phyloP scores from a whole-genome alignment of 2,113 vertebrate species.

The Salvelinus alpinus region DNA sequence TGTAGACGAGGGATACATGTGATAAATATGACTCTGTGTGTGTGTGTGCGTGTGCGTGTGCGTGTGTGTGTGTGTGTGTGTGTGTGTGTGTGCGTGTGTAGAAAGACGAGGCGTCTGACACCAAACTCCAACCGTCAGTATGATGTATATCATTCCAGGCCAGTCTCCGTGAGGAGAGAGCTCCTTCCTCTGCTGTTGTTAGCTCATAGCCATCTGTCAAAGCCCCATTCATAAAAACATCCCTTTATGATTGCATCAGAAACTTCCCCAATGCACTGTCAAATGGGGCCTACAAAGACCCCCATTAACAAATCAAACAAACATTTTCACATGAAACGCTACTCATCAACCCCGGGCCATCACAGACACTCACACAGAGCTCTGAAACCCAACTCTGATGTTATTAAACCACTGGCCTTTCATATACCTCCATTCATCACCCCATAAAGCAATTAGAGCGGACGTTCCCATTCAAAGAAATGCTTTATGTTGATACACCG shows the following conservation, averaged over 20 bases:
- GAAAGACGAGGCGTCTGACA: constrained; percentile 51
- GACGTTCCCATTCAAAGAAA: too few relatives aligned
- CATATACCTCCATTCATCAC: constrained; percentile 7
- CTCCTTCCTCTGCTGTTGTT: constrained; percentile 56
- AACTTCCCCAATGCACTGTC: constrained; percentile 59
- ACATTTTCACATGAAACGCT: constrained; percentile 46
- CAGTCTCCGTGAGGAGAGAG: constrained; percentile 52
- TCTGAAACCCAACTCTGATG: constrained; percentile 37
- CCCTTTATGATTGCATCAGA: constrained; percentile 73
- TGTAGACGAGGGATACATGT: constrained; percentile 2
- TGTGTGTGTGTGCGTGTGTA: constrained; percentile 1
- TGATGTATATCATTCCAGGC: constrained; percentile 47
- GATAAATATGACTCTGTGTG: constrained; percentile 9
- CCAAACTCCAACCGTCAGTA: constrained; percentile 31
- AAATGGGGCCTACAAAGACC: constrained; percentile 55
- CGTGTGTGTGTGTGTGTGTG: background rate
- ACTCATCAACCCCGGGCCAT: constrained; percentile 22
- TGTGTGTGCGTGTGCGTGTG: background rate
- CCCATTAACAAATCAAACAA: constrained; percentile 60
- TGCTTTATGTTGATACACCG: too few relatives aligned
- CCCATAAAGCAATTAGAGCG: too few relatives aligned
- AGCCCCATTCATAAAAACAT: constrained; percentile 66
- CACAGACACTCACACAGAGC: constrained; percentile 29
- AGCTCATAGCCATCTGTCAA: constrained; percentile 66
- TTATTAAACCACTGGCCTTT: constrained; percentile 17